Evolutionary conservation across 1,140 invertebrate genomes (phyloP).

Genomic region (Leptopilina clavipes): DNA sequence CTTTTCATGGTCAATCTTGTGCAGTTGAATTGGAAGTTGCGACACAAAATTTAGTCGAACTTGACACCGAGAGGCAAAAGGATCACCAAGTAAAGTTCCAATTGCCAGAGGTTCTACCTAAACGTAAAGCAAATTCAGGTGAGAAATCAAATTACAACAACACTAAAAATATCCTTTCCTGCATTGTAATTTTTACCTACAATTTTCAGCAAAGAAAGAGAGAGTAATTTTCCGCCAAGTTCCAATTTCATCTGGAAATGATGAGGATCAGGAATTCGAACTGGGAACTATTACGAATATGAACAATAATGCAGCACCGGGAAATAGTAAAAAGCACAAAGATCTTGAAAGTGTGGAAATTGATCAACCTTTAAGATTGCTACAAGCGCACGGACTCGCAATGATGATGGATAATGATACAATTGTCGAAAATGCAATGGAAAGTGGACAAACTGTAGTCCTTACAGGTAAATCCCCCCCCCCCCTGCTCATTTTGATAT

Average conservation of each 20-base stretch:
- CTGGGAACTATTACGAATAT: slow-evolving; percentile 55
- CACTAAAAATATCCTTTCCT: too few species aligned
- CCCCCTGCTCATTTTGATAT: too few species aligned
- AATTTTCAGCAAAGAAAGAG: slow-evolving; percentile 62
- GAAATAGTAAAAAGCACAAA: slow-evolving; percentile 65
- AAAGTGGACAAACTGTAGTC: slow-evolving; percentile 86
- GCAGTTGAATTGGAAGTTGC: slow-evolving; percentile 65
- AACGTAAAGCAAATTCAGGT: slow-evolving; percentile 56
- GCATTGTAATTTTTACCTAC: too few species aligned
- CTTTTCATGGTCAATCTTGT: slow-evolving; percentile 62
- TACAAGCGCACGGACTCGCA: slow-evolving; percentile 87
- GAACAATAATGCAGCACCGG: slow-evolving; percentile 52
- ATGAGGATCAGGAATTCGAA: slow-evolving; percentile 67
- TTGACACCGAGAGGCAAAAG: slow-evolving; percentile 62
- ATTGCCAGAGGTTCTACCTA: slow-evolving; percentile 49
- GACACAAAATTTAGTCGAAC: slow-evolving; percentile 67
- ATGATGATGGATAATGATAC: slow-evolving; percentile 81
- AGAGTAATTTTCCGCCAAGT: slow-evolving; percentile 69
- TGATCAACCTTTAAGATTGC: slow-evolving; percentile 77
- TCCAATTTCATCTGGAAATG: slow-evolving; percentile 57
- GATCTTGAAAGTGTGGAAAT: slow-evolving; percentile 65
- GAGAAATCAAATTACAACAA: too few species aligned
- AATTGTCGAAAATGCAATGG: slow-evolving; percentile 84
- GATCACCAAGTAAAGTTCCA: slow-evolving; percentile 58
- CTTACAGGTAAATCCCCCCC: slow-evolving; percentile 84